Percentiles rank a stretch among this genome's conserved stretches.
These are phyloP conservation scores for Malaclemys terrapin DNA, from an alignment of 2,113 vertebrate species.

Conservation along the genomic window DNA sequence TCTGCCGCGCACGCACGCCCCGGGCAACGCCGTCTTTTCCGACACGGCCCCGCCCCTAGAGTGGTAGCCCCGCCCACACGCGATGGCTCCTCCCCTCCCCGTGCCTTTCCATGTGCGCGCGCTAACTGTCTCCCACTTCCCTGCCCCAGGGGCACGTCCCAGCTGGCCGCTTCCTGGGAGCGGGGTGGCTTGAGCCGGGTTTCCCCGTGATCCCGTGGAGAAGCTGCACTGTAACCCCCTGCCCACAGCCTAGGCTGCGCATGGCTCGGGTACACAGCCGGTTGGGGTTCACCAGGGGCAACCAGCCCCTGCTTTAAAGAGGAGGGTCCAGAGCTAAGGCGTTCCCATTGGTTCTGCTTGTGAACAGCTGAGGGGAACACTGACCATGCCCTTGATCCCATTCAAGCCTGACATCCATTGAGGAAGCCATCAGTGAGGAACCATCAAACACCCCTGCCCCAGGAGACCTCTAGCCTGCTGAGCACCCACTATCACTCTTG, in stretches of 20 bases:
- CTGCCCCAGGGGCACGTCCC: too few species aligned
- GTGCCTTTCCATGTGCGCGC: too few species aligned
- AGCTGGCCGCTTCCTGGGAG: neutral
- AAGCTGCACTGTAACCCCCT: neutral
- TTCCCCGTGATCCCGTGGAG: neutral
- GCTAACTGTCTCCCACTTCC: fast-evolving
- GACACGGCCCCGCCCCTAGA: neutral
- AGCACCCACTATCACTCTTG: neutral
- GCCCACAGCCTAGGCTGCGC: neutral
- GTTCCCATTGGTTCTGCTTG: neutral
- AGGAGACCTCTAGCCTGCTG: neutral
- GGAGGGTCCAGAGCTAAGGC: neutral
- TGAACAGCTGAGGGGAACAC: neutral
- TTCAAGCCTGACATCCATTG: neutral
- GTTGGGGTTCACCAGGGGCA: neutral
- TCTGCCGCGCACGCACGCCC: neutral
- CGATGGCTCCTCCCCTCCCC: neutral
- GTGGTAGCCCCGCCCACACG: fast-evolving
- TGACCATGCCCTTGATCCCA: neutral
- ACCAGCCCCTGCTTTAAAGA: neutral
- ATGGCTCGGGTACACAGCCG: too few species aligned
- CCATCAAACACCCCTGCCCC: neutral
- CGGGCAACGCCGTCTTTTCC: neutral
- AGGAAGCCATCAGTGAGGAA: neutral
- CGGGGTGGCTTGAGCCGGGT: neutral